Evolutionary conservation across 2,113 vertebrate genomes (phyloP), one percentile per base, ranked within the genome.

Genomic region (Prietella phreatophila): DNA sequence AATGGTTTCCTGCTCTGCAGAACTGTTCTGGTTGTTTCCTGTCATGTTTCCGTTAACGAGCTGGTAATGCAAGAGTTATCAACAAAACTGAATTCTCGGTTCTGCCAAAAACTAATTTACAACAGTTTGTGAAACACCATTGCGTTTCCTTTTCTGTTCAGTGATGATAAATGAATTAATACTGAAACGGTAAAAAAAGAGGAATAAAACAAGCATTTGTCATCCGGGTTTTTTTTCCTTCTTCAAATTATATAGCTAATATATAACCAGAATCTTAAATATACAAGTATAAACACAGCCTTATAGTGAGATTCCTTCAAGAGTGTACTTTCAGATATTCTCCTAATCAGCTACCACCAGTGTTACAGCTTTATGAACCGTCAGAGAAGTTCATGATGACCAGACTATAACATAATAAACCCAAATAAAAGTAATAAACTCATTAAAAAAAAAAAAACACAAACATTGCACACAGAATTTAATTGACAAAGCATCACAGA

Each of bases 261-360:
- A 50, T 76, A 5, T 27, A 75, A 76, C 22, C 73, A 50, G 22
- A 27, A 22, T 50, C 22, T 76, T 76, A 39, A 39, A 73, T 73
- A 36, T 73, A 73, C 69, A 67, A 30, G 30, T 3, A 11, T 42
- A 58, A 58, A 55, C 30, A 55, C 30, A 36, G 39, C 50, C 50
- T 60, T n/a, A 15, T 14, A 1, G 14, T 13, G 36, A 65, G 53
- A n/a, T 82, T 85, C 7, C 22, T 8, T 42, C 25, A 22, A 85
- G 42, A 36, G n/a, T 71, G 7, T 60, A 27, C 27, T 47, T 4
- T 75, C 47, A 61, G 73, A 87, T 80, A 80, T 83, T 33, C 36
- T 25, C 82, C 78, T 91, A 87, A 91, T 89, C 87, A 84, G 85
- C 63, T 30, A 19, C 69, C 56, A 82, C 6, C 30, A 50, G 39